These are phyloP conservation scores for Cephus runcator DNA, from an alignment of 2,888 invertebrate genomes.

Conservation along the genomic window DNA sequence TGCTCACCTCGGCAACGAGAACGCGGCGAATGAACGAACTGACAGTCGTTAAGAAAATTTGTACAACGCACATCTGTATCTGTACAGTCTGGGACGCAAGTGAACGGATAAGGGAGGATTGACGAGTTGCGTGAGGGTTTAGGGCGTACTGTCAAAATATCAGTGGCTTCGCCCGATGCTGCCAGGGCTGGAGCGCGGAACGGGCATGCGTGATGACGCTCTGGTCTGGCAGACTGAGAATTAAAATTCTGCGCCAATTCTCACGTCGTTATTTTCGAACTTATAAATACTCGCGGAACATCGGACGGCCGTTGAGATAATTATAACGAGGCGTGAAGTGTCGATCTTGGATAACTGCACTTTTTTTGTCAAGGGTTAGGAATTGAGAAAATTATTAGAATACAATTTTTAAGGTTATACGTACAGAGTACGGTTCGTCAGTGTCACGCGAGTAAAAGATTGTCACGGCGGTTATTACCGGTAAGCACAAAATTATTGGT, in stretches of 20 bases:
- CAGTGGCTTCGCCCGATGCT: conserved; percentile 25
- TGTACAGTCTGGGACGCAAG: neutral
- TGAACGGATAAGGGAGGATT: conserved; percentile 19
- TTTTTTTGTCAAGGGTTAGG: neutral
- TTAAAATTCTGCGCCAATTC: conserved; percentile 29
- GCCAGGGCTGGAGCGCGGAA: conserved; percentile 22
- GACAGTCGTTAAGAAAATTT: neutral
- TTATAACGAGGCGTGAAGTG: neutral
- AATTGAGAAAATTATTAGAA: no score
- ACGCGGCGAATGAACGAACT: neutral
- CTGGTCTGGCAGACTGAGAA: conserved; percentile 25
- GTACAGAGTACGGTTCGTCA: no score
- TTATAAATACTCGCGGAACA: neutral
- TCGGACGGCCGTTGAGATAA: no score
- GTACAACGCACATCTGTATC: no score
- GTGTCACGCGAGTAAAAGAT: neutral
- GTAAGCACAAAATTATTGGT: neutral
- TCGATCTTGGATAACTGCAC: neutral
- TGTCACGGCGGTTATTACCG: neutral
- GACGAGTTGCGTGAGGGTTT: conserved; percentile 33
- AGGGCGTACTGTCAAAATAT: conserved; percentile 54
- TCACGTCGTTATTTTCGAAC: neutral
- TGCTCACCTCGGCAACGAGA: neutral
- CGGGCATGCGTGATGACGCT: conserved; percentile 52
- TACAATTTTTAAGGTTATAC: neutral